Evolutionary conservation across 2,888 invertebrate genomes (phyloP).

Genomic region (Hyposoter dolosus): DNA sequence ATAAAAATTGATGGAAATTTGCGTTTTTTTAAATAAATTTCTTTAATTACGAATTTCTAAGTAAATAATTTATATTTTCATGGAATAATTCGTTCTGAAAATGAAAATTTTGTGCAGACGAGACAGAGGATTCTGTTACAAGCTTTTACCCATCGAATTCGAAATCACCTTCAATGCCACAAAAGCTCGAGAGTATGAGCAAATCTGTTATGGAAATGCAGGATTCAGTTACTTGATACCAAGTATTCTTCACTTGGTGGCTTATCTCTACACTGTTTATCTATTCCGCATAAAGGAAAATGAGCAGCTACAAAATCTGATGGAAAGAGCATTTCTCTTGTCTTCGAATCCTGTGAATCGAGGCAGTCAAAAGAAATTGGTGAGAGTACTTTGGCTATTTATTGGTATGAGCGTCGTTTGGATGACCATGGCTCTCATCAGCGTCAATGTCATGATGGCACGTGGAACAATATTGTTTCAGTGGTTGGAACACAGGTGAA

Average conservation of each 20-base stretch:
- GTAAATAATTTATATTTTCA: neutral
- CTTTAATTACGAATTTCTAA: neutral
- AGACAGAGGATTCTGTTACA: slow-evolving; percentile 90
- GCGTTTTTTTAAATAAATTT: neutral
- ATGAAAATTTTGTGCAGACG: slow-evolving; percentile 85
- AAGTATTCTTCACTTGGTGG: slow-evolving; percentile 89
- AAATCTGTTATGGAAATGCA: slow-evolving; percentile 90
- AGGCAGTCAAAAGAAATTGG: slow-evolving; percentile 89
- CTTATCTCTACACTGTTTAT: slow-evolving; percentile 90
- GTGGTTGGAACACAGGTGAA: slow-evolving; percentile 88
- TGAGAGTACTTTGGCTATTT: slow-evolving; percentile 91
- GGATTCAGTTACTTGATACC: slow-evolving; percentile 91
- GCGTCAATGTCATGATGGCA: slow-evolving; percentile 89
- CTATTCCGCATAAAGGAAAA: slow-evolving; percentile 92
- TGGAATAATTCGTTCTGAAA: slow-evolving; percentile 21
- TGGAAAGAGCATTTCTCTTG: slow-evolving; percentile 92
- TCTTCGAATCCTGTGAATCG: slow-evolving; percentile 89
- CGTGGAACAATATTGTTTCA: slow-evolving; percentile 88
- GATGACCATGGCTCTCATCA: slow-evolving; percentile 89
- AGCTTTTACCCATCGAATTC: slow-evolving; percentile 77
- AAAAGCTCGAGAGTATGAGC: slow-evolving; percentile 86
- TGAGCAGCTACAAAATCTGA: slow-evolving; percentile 93
- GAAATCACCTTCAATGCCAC: slow-evolving; percentile 69
- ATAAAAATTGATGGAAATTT: neutral
- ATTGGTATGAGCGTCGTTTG: slow-evolving; percentile 89